Evolutionary conservation across 2,113 vertebrate genomes (phyloP).

Genomic region (Anser brachyrhynchus): DNA sequence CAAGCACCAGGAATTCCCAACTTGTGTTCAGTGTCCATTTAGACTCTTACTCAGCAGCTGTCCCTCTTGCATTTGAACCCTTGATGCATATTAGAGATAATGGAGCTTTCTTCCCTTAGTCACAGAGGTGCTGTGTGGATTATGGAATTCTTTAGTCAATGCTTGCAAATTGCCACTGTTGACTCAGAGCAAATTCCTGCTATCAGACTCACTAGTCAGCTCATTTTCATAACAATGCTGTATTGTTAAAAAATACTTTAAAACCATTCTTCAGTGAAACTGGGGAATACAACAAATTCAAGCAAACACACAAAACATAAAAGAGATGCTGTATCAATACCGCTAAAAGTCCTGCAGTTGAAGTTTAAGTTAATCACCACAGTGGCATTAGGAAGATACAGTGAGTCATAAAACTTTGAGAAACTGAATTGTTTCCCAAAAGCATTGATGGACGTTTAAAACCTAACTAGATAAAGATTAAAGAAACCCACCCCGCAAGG

Average conservation of each 20-base stretch:
- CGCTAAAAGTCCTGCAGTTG: background rate
- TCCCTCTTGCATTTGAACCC: slow-evolving; percentile 26
- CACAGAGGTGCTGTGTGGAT: slow-evolving; percentile 45
- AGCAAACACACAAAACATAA: slow-evolving; percentile 26
- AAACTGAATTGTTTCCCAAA: slow-evolving; percentile 30
- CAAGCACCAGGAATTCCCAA: slow-evolving; percentile 40
- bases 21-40: background rate
- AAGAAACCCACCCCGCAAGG: background rate
- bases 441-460: background rate
- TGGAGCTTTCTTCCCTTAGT: slow-evolving; percentile 50
- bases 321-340: slow-evolving; percentile 34
- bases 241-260: slow-evolving; percentile 57
- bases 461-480: slow-evolving; percentile 2
- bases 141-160: slow-evolving; percentile 64
- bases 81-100: slow-evolving; percentile 28
- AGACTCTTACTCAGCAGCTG: slow-evolving; percentile 23
- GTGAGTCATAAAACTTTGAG: background rate
- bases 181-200: slow-evolving; percentile 68
- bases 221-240: slow-evolving; percentile 67
- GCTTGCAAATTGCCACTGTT: slow-evolving; percentile 60
- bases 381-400: background rate
- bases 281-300: background rate
- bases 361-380: slow-evolving; percentile 37
- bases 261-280: slow-evolving; percentile 18
- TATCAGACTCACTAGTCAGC: slow-evolving; percentile 62